Evolutionary conservation across 2,888 invertebrate species (phyloP).

Genomic region (Hybos culiciformis): DNA sequence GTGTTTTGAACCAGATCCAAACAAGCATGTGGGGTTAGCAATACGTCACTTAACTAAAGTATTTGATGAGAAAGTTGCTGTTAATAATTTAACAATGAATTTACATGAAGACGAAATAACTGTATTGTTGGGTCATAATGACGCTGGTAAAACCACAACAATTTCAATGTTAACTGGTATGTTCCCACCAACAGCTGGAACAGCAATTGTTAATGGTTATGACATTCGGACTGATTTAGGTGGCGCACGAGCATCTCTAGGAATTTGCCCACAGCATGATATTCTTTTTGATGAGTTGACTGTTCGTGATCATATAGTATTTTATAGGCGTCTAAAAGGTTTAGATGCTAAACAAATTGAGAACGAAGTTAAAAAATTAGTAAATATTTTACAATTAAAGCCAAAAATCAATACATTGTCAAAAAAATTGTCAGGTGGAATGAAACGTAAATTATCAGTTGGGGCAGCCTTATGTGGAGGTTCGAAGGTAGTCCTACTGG

Average conservation of each 20-base stretch:
- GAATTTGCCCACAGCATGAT: constrained; percentile 69
- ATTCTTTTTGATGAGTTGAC: constrained; percentile 66
- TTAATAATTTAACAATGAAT: constrained; percentile 51
- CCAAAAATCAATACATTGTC: constrained; percentile 43
- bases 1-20: constrained; percentile 37
- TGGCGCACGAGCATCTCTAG: constrained; percentile 50
- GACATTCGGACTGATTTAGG: constrained; percentile 47
- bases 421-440: constrained; percentile 49
- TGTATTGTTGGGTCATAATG: constrained; percentile 56
- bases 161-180: constrained; percentile 82
- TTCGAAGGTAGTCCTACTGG: constrained; percentile 38
- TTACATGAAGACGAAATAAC: constrained; percentile 84
- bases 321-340: constrained; percentile 61
- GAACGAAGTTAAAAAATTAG: constrained; percentile 45
- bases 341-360: constrained; percentile 37
- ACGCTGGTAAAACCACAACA: constrained; percentile 79
- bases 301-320: constrained; percentile 64
- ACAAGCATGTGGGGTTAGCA: constrained; percentile 36
- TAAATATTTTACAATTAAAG: constrained; percentile 45
- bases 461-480: constrained; percentile 60
- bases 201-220: constrained; percentile 51
- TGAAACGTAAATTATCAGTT: constrained; percentile 56
- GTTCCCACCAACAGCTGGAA: constrained; percentile 48
- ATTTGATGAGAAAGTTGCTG: constrained; percentile 38
- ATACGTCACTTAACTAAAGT: constrained; percentile 46